Evolutionary conservation across 2,113 vertebrate genomes (phyloP).

Genomic region (Sapayoa aenigma): DNA sequence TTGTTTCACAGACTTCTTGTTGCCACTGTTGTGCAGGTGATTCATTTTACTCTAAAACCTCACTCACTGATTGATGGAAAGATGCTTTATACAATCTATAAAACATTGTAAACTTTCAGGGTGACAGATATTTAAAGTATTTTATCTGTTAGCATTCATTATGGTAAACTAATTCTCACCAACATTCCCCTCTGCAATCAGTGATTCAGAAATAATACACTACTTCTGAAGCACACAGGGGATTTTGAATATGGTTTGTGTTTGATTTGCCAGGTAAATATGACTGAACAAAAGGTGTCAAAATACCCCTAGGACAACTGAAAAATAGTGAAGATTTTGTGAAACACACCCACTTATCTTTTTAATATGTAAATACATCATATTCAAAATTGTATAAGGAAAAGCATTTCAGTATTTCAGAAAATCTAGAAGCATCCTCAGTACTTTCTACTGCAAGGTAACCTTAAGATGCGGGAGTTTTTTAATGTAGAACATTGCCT

Average conservation of each 20-base stretch:
- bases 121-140: background rate
- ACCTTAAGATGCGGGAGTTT: background rate
- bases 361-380: background rate
- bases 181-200: background rate
- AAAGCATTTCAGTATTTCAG: background rate
- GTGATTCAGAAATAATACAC: background rate
- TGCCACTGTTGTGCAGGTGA: background rate
- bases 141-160: background rate
- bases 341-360: background rate
- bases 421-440: background rate
- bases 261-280: background rate
- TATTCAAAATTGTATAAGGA: background rate
- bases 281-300: background rate
- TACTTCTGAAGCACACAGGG: background rate
- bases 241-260: background rate
- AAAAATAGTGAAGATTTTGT: background rate
- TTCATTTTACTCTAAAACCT: background rate
- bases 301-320: background rate
- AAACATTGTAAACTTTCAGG: background rate
- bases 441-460: background rate
- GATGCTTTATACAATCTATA: background rate
- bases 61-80: background rate
- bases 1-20: background rate
- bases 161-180: background rate
- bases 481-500: background rate